A percentile compares a stretch with the other conserved stretches of the same genome.
phyloP scores from a whole-genome alignment of 2,888 invertebrate genomes.

The Dromius quadrimaculatus region DNA sequence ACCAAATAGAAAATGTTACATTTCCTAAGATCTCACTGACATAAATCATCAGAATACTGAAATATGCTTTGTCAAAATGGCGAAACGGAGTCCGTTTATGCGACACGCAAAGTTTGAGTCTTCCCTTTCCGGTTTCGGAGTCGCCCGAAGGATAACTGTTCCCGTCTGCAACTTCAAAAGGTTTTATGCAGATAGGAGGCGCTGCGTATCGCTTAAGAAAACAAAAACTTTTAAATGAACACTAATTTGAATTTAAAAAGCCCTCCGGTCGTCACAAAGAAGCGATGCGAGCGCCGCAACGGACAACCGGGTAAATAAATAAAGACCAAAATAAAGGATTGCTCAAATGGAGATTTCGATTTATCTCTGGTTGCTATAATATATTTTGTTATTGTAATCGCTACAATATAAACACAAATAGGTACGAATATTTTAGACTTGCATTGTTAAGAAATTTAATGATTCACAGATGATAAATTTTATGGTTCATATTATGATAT shows the following conservation, averaged over 20 bases:
- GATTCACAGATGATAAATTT: no score
- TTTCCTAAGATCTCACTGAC: no score
- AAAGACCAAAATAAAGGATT: constrained; percentile 44
- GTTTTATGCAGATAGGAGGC: constrained; percentile 43
- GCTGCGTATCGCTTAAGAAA: constrained; percentile 43
- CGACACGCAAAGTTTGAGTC: not conserved
- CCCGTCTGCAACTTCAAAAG: constrained; percentile 43
- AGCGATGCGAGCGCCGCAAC: constrained; percentile 22
- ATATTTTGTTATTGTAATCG: constrained; percentile 24
- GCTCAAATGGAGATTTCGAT: constrained; percentile 33
- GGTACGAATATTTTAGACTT: no score
- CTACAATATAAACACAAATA: not conserved
- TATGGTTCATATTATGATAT: no score
- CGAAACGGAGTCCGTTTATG: not conserved
- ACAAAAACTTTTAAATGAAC: constrained; percentile 50
- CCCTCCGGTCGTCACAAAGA: constrained; percentile 40
- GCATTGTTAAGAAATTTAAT: no score
- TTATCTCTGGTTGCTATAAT: constrained; percentile 2
- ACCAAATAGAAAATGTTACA: no score
- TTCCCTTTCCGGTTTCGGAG: not conserved
- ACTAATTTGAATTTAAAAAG: constrained; percentile 51
- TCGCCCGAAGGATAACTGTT: not conserved
- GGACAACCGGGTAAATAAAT: constrained; percentile 44
- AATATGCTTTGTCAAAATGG: constrained; percentile 2
- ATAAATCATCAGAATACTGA: no score